Evolutionary conservation across 2,888 invertebrate genomes (phyloP).

Genomic region (Amphipyra berbera): DNA sequence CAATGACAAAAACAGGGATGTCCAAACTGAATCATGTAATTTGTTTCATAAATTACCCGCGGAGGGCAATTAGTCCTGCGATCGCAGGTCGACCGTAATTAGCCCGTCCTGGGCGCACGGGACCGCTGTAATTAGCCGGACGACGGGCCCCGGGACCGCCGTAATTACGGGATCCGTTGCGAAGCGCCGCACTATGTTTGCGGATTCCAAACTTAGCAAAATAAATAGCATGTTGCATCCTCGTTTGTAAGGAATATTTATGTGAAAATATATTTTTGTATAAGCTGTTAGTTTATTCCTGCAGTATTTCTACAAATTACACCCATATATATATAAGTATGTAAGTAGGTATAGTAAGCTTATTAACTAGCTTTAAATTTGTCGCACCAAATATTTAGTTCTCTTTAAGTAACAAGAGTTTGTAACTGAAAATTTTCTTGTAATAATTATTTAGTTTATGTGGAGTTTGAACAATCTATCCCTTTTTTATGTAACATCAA

Average conservation of each 20-base stretch:
- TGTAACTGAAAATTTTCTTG: too few relatives aligned
- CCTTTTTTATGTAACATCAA: too few relatives aligned
- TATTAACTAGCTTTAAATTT: too few relatives aligned
- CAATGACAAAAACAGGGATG: slow-evolving; percentile 32
- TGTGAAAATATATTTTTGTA: slow-evolving; percentile 3
- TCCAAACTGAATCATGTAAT: slow-evolving; percentile 56
- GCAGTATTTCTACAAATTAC: too few relatives aligned
- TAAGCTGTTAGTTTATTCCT: too few relatives aligned
- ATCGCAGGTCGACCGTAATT: slow-evolving; percentile 62
- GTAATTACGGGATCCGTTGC: slow-evolving; percentile 64
- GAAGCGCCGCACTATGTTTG: slow-evolving; percentile 51
- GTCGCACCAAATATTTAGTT: too few relatives aligned
- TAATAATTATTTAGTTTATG: too few relatives aligned
- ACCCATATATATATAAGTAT: too few relatives aligned
- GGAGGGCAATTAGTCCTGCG: slow-evolving; percentile 63
- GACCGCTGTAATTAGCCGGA: slow-evolving; percentile 64
- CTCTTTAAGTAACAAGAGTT: too few relatives aligned
- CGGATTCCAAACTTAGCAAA: slow-evolving; percentile 49
- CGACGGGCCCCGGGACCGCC: slow-evolving; percentile 54
- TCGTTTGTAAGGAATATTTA: slow-evolving; percentile 25
- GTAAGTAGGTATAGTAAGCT: too few relatives aligned
- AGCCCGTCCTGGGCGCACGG: slow-evolving; percentile 57
- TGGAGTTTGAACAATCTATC: too few relatives aligned
- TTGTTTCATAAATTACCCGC: slow-evolving; percentile 64
- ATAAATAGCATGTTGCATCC: slow-evolving; percentile 47